Conservation (phyloP, 2,888 invertebrate species). For the Hirtodrosophila alboralis region DNA sequence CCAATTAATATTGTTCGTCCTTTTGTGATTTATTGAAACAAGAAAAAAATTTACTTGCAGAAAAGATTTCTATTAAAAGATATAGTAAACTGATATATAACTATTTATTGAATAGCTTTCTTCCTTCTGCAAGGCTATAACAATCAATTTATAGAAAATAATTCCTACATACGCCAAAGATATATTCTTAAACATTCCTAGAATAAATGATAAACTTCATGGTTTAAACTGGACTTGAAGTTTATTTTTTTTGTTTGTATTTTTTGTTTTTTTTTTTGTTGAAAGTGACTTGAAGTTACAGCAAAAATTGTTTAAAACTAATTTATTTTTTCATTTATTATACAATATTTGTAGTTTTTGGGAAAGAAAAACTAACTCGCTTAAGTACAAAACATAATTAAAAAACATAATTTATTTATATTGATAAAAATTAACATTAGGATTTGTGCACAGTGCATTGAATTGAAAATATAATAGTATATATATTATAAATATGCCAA, state of each 20-base stretch:
- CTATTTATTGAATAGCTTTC: too few species aligned
- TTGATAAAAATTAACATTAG: slow-evolving; percentile 44
- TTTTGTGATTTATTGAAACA: too few species aligned
- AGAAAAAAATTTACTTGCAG: too few species aligned
- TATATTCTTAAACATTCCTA: too few species aligned
- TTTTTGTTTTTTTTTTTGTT: too few species aligned
- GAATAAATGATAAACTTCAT: too few species aligned
- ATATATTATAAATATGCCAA: slow-evolving; percentile 1
- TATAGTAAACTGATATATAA: too few species aligned
- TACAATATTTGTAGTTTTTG: slow-evolving; percentile 28
- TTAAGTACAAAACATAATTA: slow-evolving; percentile 66
- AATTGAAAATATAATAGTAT: slow-evolving; percentile 1
- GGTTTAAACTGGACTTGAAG: slow-evolving; percentile 51
- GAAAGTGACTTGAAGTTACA: slow-evolving; percentile 66
- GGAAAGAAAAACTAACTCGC: slow-evolving; percentile 36
- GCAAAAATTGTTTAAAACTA: slow-evolving; percentile 58
- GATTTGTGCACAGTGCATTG: slow-evolving; percentile 25
- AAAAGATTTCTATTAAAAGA: too few species aligned
- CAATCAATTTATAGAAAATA: too few species aligned
- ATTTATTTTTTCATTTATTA: slow-evolving; percentile 27
- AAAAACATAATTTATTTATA: slow-evolving; percentile 33
- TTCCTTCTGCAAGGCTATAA: too few species aligned
- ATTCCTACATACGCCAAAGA: too few species aligned
- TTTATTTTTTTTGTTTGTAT: slow-evolving; percentile 55
- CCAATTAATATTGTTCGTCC: too few species aligned